Evolutionary conservation across 2,797 vertebrate species (phyloP).

Genomic region (Gephyroberyx darwinii): DNA sequence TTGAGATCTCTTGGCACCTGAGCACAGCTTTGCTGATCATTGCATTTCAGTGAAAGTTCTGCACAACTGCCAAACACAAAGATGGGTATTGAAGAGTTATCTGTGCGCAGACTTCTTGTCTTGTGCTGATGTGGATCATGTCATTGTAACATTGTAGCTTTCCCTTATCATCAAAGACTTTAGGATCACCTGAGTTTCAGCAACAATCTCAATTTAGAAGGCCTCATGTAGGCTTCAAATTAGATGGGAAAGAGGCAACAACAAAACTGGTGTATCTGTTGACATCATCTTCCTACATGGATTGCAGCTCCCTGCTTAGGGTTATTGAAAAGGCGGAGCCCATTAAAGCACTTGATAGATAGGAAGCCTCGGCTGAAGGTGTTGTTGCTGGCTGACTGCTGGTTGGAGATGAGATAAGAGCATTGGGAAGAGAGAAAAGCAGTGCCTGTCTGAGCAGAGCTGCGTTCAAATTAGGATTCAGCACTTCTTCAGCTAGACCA

Average conservation of each 20-base stretch:
- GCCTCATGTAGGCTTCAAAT: constrained; percentile 38
- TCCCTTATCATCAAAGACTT: constrained; percentile 36
- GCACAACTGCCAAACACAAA: constrained; percentile 15
- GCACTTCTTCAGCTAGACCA: constrained; percentile 44
- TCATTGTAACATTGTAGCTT: constrained; percentile 41
- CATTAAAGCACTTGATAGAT: constrained; percentile 69
- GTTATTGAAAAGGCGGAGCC: constrained; percentile 74
- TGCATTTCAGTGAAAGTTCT: constrained; percentile 24
- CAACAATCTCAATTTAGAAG: constrained; percentile 45
- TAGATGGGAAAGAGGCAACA: constrained; percentile 53
- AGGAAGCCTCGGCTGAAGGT: constrained; percentile 62
- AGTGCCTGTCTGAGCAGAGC: constrained; percentile 41
- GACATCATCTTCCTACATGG: constrained; percentile 55
- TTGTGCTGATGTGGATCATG: constrained; percentile 31
- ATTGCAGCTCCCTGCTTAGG: constrained; percentile 48
- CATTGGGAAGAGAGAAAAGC: constrained; percentile 50
- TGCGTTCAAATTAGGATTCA: constrained; percentile 69
- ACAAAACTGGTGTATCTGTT: constrained; percentile 58
- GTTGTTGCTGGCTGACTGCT: constrained; percentile 56
- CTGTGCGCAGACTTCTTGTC: constrained; percentile 1
- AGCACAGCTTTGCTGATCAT: constrained; percentile 24
- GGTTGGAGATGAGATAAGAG: constrained; percentile 74
- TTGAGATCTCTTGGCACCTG: constrained; percentile 1
- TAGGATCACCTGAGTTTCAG: constrained; percentile 31
- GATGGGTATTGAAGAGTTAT: constrained; percentile 27